A percentile compares a stretch with the other conserved stretches of the same genome.
Conservation (phyloP, 2,113 vertebrate species). For the Campylomormyrus tamandua region DNA sequence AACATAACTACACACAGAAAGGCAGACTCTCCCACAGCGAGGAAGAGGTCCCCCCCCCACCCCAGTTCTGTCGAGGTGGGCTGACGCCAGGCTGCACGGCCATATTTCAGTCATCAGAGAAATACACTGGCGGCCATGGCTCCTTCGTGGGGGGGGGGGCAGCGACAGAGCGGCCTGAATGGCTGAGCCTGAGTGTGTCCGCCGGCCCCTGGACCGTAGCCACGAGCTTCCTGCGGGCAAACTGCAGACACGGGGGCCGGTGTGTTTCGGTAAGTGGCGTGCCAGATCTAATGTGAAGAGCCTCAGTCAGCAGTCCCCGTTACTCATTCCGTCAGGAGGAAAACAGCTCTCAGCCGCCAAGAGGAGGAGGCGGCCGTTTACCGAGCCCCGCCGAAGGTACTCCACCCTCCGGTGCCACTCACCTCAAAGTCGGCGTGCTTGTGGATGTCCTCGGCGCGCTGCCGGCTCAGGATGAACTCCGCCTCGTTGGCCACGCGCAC, state of each 20-base stretch:
- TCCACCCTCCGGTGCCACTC: slow-evolving; percentile 26
- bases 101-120: slow-evolving; percentile 61
- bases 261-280: slow-evolving; percentile 34
- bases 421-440: slow-evolving; percentile 98
- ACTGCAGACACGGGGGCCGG: slow-evolving; percentile 14
- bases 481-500: slow-evolving; percentile 97
- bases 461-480: slow-evolving; percentile 92
- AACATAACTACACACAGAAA: neutral
- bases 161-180: slow-evolving; percentile 27
- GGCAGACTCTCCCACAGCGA: neutral
- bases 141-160: slow-evolving; percentile 23
- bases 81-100: slow-evolving; percentile 44
- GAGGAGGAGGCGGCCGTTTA: neutral
- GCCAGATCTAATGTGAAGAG: slow-evolving; percentile 27
- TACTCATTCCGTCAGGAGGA: slow-evolving; percentile 31
- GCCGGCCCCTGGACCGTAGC: slow-evolving; percentile 18
- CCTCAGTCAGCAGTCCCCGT: slow-evolving; percentile 8
- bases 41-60: neutral
- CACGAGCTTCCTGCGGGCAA: slow-evolving; percentile 15
- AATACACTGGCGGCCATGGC: slow-evolving; percentile 51
- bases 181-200: slow-evolving; percentile 13
- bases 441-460: slow-evolving; percentile 93
- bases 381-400: neutral
- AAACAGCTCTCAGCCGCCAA: slow-evolving; percentile 29
- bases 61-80: slow-evolving; percentile 35